phyloP scores from a whole-genome alignment of 2,113 vertebrate genomes.

The Callospermophilus lateralis region DNA sequence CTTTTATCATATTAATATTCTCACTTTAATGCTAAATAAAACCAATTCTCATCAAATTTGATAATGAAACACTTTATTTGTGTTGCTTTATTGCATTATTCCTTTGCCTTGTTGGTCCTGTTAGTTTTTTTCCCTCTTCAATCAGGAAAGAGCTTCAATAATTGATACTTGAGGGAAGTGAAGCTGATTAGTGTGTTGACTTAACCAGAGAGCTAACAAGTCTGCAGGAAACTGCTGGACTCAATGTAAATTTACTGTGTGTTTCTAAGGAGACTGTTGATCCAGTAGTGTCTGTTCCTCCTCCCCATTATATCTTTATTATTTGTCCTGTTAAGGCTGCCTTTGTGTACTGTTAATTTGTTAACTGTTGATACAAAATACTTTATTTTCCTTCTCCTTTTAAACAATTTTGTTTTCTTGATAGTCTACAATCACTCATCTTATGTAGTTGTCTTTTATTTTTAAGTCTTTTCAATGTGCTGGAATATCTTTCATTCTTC shows the following conservation, averaged over 20 bases:
- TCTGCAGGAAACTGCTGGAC: slow-evolving; percentile 72
- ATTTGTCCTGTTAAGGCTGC: slow-evolving; percentile 64
- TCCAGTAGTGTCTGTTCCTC: slow-evolving; percentile 64
- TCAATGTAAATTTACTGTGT: slow-evolving; percentile 67
- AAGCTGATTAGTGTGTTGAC: slow-evolving; percentile 68
- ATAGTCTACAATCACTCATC: background rate
- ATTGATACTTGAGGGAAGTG: slow-evolving; percentile 83
- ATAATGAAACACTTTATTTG: slow-evolving; percentile 74
- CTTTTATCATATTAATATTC: slow-evolving; percentile 64
- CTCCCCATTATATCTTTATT: slow-evolving; percentile 25
- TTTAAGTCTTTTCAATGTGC: background rate
- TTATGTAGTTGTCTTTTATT: background rate
- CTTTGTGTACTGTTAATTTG: slow-evolving; percentile 76
- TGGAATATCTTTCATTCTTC: background rate
- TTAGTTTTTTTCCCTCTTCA: slow-evolving; percentile 79
- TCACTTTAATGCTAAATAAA: slow-evolving; percentile 65
- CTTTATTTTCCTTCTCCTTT: background rate
- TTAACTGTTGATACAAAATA: slow-evolving; percentile 11
- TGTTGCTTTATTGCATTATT: slow-evolving; percentile 81
- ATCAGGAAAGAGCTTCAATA: slow-evolving; percentile 83
- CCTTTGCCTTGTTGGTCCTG: slow-evolving; percentile 70
- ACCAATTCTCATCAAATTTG: slow-evolving; percentile 66
- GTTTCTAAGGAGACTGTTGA: slow-evolving; percentile 81
- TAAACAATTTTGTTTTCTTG: background rate
- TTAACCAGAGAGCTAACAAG: slow-evolving; percentile 50